phyloP scores from a whole-genome alignment of 1,140 invertebrate species.

The Dryas iulia region DNA sequence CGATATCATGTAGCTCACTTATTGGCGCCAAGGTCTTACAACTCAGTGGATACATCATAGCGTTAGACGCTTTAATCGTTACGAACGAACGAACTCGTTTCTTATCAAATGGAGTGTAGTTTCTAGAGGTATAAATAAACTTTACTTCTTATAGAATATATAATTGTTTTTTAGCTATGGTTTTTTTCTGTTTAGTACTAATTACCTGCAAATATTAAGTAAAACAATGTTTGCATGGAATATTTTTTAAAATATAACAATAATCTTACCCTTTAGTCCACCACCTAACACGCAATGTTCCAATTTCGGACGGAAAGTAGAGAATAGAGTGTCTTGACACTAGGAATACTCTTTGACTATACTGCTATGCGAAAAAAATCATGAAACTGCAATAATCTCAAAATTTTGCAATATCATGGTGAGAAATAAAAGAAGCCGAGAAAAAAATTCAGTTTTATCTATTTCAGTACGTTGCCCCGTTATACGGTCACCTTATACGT shows the following conservation, averaged over 20 bases:
- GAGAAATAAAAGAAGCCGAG: neutral
- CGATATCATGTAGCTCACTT: neutral
- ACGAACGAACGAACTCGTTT: neutral
- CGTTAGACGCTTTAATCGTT: neutral
- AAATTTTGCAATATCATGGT: neutral
- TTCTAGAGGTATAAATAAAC: neutral
- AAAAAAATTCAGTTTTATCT: neutral
- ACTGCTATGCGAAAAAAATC: no score
- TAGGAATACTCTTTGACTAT: no score
- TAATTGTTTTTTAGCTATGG: no score
- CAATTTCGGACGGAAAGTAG: no score
- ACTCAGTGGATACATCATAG: neutral
- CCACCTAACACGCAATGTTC: no score
- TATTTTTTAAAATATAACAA: no score
- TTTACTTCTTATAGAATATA: no score
- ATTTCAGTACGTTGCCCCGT: slow-evolving; percentile 8
- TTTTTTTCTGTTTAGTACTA: no score
- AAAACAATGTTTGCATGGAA: no score
- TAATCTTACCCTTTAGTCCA: no score
- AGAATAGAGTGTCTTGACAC: no score
- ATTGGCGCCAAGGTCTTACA: neutral
- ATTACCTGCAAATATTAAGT: no score
- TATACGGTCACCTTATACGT: slow-evolving; percentile 17
- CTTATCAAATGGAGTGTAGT: neutral
- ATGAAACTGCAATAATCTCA: neutral